Evolutionary conservation across 1,140 invertebrate species (phyloP).

Genomic region (Temnothorax longispinosus): DNA sequence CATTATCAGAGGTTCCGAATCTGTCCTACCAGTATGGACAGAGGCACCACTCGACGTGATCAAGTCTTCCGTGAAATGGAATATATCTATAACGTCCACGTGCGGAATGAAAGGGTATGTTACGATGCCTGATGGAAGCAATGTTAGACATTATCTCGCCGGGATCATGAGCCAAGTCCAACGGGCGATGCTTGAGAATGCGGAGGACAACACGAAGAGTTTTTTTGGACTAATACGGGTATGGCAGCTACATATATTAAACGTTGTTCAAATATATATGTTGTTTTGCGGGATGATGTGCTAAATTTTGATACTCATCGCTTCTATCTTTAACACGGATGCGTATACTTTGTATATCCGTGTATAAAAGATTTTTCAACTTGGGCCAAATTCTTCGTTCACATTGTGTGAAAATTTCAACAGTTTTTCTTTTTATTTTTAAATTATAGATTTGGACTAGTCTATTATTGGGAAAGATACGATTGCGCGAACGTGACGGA

Average conservation of each 20-base stretch:
- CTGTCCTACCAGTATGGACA: slow-evolving; percentile 88
- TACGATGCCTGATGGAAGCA: slow-evolving; percentile 88
- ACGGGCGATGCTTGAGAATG: slow-evolving; percentile 87
- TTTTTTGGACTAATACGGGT: slow-evolving; percentile 88
- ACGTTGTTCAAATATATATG: neutral
- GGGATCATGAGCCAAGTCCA: slow-evolving; percentile 87
- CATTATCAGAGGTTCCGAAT: slow-evolving; percentile 85
- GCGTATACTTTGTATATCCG: no score
- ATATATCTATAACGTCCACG: slow-evolving; percentile 81
- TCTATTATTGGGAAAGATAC: slow-evolving; percentile 87
- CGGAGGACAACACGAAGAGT: slow-evolving; percentile 92
- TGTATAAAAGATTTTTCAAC: neutral
- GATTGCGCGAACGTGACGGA: slow-evolving; percentile 85
- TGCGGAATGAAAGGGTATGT: slow-evolving; percentile 83
- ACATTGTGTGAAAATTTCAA: neutral
- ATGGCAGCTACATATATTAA: slow-evolving; percentile 62
- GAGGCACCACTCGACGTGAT: slow-evolving; percentile 86
- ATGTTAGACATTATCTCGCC: slow-evolving; percentile 87
- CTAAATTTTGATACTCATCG: no score
- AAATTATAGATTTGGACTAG: slow-evolving; percentile 87
- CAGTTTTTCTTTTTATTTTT: slow-evolving; percentile 26
- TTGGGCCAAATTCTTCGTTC: neutral
- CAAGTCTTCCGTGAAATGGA: slow-evolving; percentile 78
- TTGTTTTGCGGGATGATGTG: no score
- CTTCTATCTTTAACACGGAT: no score